Evolutionary conservation across 2,888 invertebrate species (phyloP).

Genomic region (Synergus gifuensis): DNA sequence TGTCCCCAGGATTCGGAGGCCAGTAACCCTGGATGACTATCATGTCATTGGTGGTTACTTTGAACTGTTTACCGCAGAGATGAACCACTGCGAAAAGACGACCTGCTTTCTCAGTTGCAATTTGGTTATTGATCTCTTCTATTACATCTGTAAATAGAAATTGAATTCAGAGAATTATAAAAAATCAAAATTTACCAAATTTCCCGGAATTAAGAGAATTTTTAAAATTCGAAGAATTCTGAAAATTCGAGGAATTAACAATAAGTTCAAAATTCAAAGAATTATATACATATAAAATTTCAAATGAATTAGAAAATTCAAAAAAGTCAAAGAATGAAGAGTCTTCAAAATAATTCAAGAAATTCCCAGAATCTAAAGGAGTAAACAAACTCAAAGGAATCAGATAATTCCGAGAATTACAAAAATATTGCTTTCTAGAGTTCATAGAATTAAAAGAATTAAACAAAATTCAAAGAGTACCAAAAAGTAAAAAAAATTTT

Average conservation of each 20-base stretch:
- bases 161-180: not conserved
- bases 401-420: too few relatives aligned
- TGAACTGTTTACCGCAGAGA: slow-evolving; percentile 90
- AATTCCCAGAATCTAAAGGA: too few relatives aligned
- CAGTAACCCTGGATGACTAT: slow-evolving; percentile 90
- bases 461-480: too few relatives aligned
- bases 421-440: too few relatives aligned
- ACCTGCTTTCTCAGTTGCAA: slow-evolving; percentile 80
- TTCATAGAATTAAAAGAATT: too few relatives aligned
- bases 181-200: too few relatives aligned
- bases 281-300: not conserved
- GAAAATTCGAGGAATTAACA: too few relatives aligned
- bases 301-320: not conserved
- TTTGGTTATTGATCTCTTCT: slow-evolving; percentile 82
- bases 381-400: too few relatives aligned
- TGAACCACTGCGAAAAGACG: slow-evolving; percentile 91
- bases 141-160: slow-evolving; percentile 78
- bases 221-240: not conserved
- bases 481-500: too few relatives aligned
- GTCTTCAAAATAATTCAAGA: too few relatives aligned
- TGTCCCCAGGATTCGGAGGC: slow-evolving; percentile 90
- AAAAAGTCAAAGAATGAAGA: too few relatives aligned
- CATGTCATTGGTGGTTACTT: slow-evolving; percentile 91
- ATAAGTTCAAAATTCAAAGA: not conserved
- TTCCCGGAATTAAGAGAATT: too few relatives aligned